phyloP scores from a whole-genome alignment of 2,888 invertebrate species.

The Oegoconia quadripuncta region DNA sequence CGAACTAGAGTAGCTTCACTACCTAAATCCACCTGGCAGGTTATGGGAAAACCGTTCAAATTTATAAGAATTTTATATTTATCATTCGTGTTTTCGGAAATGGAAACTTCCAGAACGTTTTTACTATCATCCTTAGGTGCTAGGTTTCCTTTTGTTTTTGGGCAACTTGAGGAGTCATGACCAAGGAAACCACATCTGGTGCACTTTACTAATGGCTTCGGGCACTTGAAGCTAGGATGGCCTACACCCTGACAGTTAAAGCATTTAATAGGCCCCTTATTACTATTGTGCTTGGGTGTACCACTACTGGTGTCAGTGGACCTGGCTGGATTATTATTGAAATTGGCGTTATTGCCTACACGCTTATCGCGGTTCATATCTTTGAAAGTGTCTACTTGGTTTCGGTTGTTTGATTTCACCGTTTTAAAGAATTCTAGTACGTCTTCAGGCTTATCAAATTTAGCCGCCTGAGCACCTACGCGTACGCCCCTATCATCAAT shows the following conservation, averaged over 20 bases:
- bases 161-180: background rate
- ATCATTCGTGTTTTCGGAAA: background rate
- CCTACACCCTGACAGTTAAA: conserved; percentile 3
- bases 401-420: background rate
- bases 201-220: conserved; percentile 6
- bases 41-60: too few species aligned
- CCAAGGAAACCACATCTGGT: conserved; percentile 1
- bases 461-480: conserved; percentile 5
- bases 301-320: too few species aligned
- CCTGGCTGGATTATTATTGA: too few species aligned
- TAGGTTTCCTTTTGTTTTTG: too few species aligned
- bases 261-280: background rate
- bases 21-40: conserved; percentile 5
- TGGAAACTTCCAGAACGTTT: background rate
- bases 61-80: background rate
- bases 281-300: too few species aligned
- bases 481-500: conserved; percentile 8
- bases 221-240: conserved; percentile 2
- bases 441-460: background rate
- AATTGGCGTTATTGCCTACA: too few species aligned
- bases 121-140: too few species aligned
- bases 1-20: conserved; percentile 3
- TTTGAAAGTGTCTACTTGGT: too few species aligned
- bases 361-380: too few species aligned
- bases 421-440: conserved; percentile 1